These are phyloP conservation scores for Agrotis segetum DNA, from an alignment of 2,888 invertebrate genomes.

Conservation along the genomic window DNA sequence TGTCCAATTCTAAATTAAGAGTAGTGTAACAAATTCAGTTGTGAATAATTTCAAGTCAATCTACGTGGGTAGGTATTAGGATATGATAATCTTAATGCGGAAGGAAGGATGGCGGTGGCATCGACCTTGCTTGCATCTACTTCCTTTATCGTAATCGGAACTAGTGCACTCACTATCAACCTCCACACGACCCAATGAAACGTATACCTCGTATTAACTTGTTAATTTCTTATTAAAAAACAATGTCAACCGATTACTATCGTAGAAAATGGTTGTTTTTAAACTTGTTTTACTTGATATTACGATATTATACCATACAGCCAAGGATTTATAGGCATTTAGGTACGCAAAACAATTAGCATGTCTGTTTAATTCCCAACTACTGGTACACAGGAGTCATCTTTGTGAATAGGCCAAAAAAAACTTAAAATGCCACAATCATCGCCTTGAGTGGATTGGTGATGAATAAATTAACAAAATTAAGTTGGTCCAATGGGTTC, in stretches of 20 bases:
- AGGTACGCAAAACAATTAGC: background rate
- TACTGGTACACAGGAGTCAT: background rate
- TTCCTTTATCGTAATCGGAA: constrained; percentile 82
- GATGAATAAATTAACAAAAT: background rate
- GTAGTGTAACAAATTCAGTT: background rate
- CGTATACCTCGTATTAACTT: constrained; percentile 54
- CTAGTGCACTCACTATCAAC: constrained; percentile 60
- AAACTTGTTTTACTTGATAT: constrained; percentile 60
- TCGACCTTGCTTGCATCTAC: constrained; percentile 83
- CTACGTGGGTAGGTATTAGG: constrained; percentile 38
- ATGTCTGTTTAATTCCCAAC: no score
- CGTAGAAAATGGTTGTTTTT: constrained; percentile 49
- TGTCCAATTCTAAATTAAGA: no score
- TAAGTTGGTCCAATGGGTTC: no score
- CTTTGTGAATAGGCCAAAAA: background rate
- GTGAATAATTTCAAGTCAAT: constrained; percentile 34
- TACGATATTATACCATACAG: constrained; percentile 16
- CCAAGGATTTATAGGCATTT: constrained; percentile 1
- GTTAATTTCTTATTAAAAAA: constrained; percentile 61
- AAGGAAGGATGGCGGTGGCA: constrained; percentile 81
- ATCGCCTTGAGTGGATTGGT: background rate
- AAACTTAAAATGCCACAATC: background rate
- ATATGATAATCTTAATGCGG: constrained; percentile 75
- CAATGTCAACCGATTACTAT: constrained; percentile 60
- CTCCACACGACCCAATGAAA: constrained; percentile 68